A percentile compares a stretch with the other conserved stretches of the same genome.
phyloP scores from a whole-genome alignment of 2,797 vertebrate species.

The Periophthalmus magnuspinnatus region DNA sequence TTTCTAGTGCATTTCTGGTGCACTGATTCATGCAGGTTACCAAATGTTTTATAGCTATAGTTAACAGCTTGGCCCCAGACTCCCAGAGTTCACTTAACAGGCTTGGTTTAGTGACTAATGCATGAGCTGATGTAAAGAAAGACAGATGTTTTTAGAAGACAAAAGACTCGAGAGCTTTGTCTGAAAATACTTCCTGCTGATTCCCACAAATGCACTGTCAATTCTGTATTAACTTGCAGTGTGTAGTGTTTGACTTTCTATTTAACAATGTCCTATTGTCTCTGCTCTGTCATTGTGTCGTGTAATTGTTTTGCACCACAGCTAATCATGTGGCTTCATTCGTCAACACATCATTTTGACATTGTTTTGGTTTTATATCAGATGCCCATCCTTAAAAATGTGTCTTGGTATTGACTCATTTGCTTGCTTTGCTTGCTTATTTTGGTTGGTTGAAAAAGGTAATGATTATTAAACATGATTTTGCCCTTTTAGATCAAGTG shows the following conservation, averaged over 20 bases:
- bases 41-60: slow-evolving; percentile 21
- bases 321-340: not conserved
- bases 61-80: slow-evolving; percentile 6
- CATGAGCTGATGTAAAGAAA: slow-evolving; percentile 23
- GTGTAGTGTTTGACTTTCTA: slow-evolving; percentile 1
- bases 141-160: slow-evolving; percentile 20
- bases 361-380: not conserved
- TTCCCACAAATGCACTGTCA: slow-evolving; percentile 13
- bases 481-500: no score
- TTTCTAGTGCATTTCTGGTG: slow-evolving; percentile 13
- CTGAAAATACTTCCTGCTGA: slow-evolving; percentile 24
- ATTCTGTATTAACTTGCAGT: slow-evolving; percentile 4
- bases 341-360: not conserved
- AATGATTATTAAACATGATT: no score
- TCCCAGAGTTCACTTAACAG: slow-evolving; percentile 5
- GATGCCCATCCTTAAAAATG: not conserved
- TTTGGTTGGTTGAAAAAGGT: not conserved
- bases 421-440: not conserved
- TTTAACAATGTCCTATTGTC: not conserved
- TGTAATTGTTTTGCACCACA: not conserved
- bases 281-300: not conserved
- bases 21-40: slow-evolving; percentile 10
- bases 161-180: slow-evolving; percentile 27
- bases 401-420: not conserved
- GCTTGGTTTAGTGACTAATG: slow-evolving; percentile 18